These are phyloP conservation scores for Ophonus ardosiacus DNA, from an alignment of 2,888 invertebrate species.

Conservation along the genomic window DNA sequence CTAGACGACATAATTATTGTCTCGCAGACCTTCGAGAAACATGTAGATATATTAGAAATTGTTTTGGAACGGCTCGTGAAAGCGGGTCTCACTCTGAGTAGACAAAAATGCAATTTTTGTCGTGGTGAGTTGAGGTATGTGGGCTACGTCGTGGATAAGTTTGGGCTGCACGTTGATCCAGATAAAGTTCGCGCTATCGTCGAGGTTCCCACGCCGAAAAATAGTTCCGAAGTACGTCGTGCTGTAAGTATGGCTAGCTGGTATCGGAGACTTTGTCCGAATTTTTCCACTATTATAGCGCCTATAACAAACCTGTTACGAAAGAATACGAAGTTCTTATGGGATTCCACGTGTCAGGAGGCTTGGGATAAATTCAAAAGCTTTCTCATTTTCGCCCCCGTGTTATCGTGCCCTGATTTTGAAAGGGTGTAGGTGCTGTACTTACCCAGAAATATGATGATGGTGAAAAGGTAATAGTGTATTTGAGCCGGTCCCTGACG, in stretches of 20 bases:
- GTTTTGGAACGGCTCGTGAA: neutral
- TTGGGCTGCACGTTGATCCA: conserved; percentile 65
- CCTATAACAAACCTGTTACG: conserved; percentile 2
- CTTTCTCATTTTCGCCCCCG: neutral
- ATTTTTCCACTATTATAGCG: conserved; percentile 22
- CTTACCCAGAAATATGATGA: neutral
- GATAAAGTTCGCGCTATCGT: conserved; percentile 58
- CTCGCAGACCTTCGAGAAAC: conserved; percentile 53
- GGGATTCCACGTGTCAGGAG: neutral
- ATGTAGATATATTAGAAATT: conserved; percentile 42
- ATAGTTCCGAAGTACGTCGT: conserved; percentile 45
- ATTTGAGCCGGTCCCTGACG: too few species aligned
- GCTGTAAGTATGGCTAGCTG: conserved; percentile 60
- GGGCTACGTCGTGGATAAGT: conserved; percentile 68
- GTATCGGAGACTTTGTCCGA: conserved; percentile 41
- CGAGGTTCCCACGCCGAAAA: conserved; percentile 51
- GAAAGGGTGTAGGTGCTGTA: neutral
- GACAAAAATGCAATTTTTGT: conserved; percentile 65
- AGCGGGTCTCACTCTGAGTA: conserved; percentile 65
- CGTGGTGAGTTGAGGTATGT: conserved; percentile 66
- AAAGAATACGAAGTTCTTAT: neutral
- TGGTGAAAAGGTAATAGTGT: too few species aligned
- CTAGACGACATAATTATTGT: conserved; percentile 64
- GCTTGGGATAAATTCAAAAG: neutral
- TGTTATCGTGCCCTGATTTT: conserved; percentile 22